phyloP scores from a whole-genome alignment of 2,113 vertebrate genomes.

The Phrynosoma platyrhinos region DNA sequence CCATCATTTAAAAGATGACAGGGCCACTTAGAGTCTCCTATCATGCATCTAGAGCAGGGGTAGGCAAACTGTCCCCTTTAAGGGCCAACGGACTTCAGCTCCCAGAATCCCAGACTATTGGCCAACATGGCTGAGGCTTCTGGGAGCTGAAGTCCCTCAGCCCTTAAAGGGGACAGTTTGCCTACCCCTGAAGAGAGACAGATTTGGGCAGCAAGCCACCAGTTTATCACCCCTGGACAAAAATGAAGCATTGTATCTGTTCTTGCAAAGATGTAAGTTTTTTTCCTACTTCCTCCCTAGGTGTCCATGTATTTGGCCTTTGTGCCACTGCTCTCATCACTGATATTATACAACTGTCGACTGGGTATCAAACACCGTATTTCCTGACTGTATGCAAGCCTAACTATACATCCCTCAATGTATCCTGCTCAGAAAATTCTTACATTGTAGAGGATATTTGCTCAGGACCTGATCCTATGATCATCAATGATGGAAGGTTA shows the following conservation, averaged over 20 bases:
- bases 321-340: slow-evolving; percentile 97
- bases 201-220: background rate
- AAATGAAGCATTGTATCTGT: background rate
- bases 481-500: slow-evolving; percentile 96
- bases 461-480: slow-evolving; percentile 85
- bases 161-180: too few species aligned
- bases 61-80: too few species aligned
- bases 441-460: slow-evolving; percentile 96
- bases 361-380: slow-evolving; percentile 94
- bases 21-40: background rate
- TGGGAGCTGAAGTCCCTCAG: too few species aligned
- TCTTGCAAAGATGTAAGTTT: slow-evolving; percentile 41
- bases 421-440: slow-evolving; percentile 94
- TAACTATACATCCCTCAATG: slow-evolving; percentile 93
- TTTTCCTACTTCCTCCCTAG: slow-evolving; percentile 71
- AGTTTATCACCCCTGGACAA: background rate
- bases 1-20: background rate
- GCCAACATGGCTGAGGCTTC: too few species aligned
- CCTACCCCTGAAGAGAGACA: background rate
- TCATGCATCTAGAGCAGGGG: background rate
- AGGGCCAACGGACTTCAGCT: too few species aligned
- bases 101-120: too few species aligned
- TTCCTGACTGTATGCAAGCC: slow-evolving; percentile 98
- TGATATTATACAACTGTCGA: slow-evolving; percentile 95
- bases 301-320: slow-evolving; percentile 95